Evolutionary conservation across 1,140 invertebrate genomes (phyloP).

Genomic region (Neotoxoptera formosana): DNA sequence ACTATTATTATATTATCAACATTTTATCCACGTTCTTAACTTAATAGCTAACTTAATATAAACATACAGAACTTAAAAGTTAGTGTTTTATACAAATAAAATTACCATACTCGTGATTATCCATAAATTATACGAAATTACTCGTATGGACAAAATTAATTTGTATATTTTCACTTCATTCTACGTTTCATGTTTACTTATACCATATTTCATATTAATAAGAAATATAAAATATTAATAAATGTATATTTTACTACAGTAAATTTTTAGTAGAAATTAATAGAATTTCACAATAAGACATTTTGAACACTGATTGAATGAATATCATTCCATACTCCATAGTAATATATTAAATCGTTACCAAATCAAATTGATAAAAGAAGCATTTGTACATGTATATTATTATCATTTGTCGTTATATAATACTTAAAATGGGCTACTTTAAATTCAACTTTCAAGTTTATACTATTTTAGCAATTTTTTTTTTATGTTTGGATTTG

Average conservation of each 20-base stretch:
- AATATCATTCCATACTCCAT: too few relatives aligned
- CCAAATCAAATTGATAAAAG: background rate
- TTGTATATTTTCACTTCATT: constrained; percentile 25
- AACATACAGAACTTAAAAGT: background rate
- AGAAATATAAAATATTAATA: background rate
- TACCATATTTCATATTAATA: background rate
- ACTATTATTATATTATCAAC: constrained; percentile 1
- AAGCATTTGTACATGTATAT: background rate
- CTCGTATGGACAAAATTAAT: background rate
- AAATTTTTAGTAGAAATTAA: background rate
- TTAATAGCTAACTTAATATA: constrained; percentile 31
- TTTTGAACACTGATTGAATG: background rate
- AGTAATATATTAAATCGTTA: background rate
- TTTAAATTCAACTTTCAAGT: background rate
- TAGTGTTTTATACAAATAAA: constrained; percentile 2
- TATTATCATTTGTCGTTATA: background rate
- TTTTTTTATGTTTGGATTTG: background rate
- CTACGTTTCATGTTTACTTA: background rate
- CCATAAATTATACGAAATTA: constrained; percentile 25
- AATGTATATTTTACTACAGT: background rate
- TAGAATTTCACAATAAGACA: background rate
- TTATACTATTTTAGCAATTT: background rate
- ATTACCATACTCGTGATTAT: constrained; percentile 40
- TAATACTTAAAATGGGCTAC: background rate
- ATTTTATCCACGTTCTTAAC: constrained; percentile 14